These are phyloP conservation scores for Candoia aspera DNA, from an alignment of 2,113 vertebrate species.

Conservation along the genomic window DNA sequence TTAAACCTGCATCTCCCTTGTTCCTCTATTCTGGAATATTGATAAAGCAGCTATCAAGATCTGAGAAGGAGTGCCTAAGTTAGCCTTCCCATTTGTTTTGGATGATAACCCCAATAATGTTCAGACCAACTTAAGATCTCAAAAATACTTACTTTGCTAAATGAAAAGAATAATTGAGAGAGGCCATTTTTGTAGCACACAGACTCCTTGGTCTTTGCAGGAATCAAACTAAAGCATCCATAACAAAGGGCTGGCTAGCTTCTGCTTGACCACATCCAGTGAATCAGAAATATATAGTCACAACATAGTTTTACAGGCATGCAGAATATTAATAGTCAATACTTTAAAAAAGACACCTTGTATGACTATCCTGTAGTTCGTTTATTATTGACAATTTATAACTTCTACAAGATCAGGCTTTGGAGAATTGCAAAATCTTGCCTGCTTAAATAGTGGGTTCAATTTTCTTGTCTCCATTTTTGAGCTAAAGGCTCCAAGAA, in stretches of 20 bases:
- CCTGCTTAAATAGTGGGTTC: conserved; percentile 20
- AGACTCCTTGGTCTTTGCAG: not conserved
- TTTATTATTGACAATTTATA: not conserved
- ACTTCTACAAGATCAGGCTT: not conserved
- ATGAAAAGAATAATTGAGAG: not conserved
- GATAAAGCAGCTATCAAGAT: not conserved
- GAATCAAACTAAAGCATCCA: not conserved
- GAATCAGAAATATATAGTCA: not conserved
- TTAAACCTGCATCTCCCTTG: not conserved
- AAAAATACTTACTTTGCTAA: not conserved
- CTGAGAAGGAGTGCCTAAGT: not conserved
- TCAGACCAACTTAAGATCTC: not conserved
- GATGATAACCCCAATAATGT: not conserved
- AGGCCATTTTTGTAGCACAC: no score
- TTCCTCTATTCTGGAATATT: not conserved
- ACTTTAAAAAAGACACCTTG: not conserved
- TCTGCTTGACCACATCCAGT: not conserved
- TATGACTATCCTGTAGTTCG: rapidly evolving
- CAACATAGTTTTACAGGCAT: not conserved
- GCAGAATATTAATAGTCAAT: not conserved
- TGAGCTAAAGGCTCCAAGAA: conserved; percentile 86
- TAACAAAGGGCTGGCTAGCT: not conserved
- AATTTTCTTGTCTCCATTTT: conserved; percentile 74
- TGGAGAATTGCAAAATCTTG: rapidly evolving
- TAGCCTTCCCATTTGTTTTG: not conserved